A percentile compares a stretch with the other conserved stretches of the same genome.
phyloP scores from a whole-genome alignment of 1,140 invertebrate species.

The Drosophila nasuta region DNA sequence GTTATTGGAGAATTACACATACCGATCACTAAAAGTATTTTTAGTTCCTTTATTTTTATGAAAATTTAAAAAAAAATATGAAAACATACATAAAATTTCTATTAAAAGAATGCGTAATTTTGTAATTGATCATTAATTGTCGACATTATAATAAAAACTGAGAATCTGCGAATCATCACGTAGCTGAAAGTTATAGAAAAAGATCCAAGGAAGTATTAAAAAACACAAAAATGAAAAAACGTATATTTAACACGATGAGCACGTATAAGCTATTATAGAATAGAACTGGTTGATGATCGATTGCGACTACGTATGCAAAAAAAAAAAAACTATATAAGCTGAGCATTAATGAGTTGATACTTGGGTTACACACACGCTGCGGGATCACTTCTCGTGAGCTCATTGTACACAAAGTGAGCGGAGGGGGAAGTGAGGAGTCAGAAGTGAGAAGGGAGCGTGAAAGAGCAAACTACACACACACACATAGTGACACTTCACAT shows the following conservation, averaged over 20 bases:
- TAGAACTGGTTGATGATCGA: constrained; percentile 2
- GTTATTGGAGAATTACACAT: too few relatives aligned
- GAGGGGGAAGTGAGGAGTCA: background rate
- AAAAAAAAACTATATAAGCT: background rate
- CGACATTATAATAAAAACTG: too few relatives aligned
- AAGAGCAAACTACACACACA: background rate
- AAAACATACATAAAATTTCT: too few relatives aligned
- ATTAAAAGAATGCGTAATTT: too few relatives aligned
- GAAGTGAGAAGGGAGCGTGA: too few relatives aligned
- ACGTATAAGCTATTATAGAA: background rate
- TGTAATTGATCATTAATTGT: too few relatives aligned
- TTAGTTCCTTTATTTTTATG: too few relatives aligned
- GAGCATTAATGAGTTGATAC: constrained; percentile 5
- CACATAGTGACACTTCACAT: constrained; percentile 6
- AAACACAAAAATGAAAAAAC: background rate
- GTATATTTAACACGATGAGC: background rate
- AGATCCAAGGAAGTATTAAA: background rate
- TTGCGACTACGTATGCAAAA: constrained; percentile 2
- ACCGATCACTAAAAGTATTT: too few relatives aligned
- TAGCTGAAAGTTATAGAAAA: background rate
- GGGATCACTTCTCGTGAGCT: constrained; percentile 57
- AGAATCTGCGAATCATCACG: constrained; percentile 1
- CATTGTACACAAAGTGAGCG: constrained; percentile 25
- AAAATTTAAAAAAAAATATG: too few relatives aligned
- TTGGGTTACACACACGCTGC: constrained; percentile 20